Conservation (phyloP, 1,140 invertebrate genomes). For the Sweltsa coloradensis region DNA sequence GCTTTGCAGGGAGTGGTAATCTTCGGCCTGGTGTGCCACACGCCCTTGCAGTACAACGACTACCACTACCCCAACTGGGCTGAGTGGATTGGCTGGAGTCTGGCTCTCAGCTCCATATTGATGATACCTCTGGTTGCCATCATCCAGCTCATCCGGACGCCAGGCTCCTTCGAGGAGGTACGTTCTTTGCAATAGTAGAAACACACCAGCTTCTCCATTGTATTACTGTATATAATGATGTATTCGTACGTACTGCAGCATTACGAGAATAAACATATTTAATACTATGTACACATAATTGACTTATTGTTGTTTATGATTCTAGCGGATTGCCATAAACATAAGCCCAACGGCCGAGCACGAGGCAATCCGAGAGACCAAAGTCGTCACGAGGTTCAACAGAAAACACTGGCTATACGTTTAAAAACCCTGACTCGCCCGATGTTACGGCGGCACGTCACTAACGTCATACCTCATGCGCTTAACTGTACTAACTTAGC, state of each 20-base stretch:
- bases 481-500: no score
- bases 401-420: constrained; percentile 41
- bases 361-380: constrained; percentile 31
- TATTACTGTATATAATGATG: neutral
- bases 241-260: neutral
- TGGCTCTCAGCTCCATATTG: constrained; percentile 56
- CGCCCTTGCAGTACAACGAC: constrained; percentile 50
- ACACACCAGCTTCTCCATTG: neutral
- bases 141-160: constrained; percentile 39
- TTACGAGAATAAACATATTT: constrained; percentile 1
- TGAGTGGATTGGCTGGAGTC: constrained; percentile 53
- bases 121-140: constrained; percentile 55
- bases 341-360: constrained; percentile 41
- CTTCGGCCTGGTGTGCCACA: constrained; percentile 53
- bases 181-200: constrained; percentile 9
- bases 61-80: constrained; percentile 63
- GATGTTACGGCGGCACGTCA: no score
- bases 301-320: constrained; percentile 19
- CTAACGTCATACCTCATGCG: no score
- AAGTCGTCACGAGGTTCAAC: constrained; percentile 34
- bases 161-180: constrained; percentile 46
- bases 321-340: constrained; percentile 36
- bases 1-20: constrained; percentile 53
- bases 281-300: no score
- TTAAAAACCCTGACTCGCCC: constrained; percentile 24